Evolutionary conservation across 2,888 invertebrate genomes (phyloP).

Genomic region (Anticlea derivata): DNA sequence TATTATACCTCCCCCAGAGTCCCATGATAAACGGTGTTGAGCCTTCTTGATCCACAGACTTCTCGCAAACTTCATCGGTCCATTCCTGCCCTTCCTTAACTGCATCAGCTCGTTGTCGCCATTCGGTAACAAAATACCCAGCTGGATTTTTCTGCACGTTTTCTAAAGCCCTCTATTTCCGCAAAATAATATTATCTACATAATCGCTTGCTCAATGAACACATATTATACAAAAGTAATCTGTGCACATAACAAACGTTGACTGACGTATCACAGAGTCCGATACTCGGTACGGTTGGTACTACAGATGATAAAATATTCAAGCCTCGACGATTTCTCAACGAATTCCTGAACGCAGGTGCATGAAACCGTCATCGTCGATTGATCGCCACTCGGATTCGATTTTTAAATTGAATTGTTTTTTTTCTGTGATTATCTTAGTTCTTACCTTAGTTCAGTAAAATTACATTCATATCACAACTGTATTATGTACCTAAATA

Average conservation of each 20-base stretch:
- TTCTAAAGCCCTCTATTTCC: slow-evolving; percentile 7
- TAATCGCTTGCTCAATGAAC: slow-evolving; percentile 36
- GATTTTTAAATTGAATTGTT: slow-evolving; percentile 57
- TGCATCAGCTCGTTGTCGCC: too few species aligned
- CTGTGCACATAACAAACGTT: slow-evolving; percentile 38
- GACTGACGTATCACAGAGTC: slow-evolving; percentile 33
- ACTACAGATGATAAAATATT: slow-evolving; percentile 63
- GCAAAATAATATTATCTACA: slow-evolving; percentile 29
- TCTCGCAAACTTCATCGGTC: too few species aligned
- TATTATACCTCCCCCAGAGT: too few species aligned
- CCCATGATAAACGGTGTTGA: too few species aligned
- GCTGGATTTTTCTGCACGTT: slow-evolving; percentile 4
- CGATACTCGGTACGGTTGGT: slow-evolving; percentile 2
- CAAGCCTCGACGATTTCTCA: slow-evolving; percentile 76
- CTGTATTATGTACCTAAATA: too few species aligned
- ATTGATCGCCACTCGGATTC: slow-evolving; percentile 59
- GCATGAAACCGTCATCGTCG: slow-evolving; percentile 73
- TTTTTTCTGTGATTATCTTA: slow-evolving; percentile 7
- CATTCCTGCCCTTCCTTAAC: too few species aligned
- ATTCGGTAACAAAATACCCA: too few species aligned
- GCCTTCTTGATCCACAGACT: too few species aligned
- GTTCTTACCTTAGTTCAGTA: too few species aligned
- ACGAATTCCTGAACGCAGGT: slow-evolving; percentile 79
- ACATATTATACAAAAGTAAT: too few species aligned
- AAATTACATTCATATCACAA: too few species aligned